Evolutionary conservation across 2,888 invertebrate species (phyloP), one percentile per base, ranked within the genome.

Genomic region (Caenorhabditis drosophilae): DNA sequence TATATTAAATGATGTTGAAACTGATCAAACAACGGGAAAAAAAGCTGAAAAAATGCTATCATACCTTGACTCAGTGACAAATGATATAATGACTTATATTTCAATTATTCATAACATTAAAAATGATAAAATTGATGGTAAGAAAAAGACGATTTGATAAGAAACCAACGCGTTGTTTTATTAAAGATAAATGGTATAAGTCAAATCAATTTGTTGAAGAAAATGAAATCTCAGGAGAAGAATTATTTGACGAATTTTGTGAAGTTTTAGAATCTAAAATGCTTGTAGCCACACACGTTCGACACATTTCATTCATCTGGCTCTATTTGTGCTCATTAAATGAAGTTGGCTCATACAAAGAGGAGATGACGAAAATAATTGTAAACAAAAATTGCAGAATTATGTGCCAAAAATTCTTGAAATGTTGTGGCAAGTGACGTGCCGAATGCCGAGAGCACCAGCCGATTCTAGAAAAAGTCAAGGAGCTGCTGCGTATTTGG

Each of bases 221-320:
- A n/a, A n/a, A n/a, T n/a, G n/a, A n/a, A n/a, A n/a, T n/a, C n/a
- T n/a, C n/a, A n/a, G n/a, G n/a, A n/a, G n/a, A n/a, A n/a, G n/a
- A n/a, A n/a, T n/a, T n/a, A n/a, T 78, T 76, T 56, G 57, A 53
- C 15, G 44, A 42, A 11, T 58, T 79, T 34, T 36, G 64, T 48
- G 44, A 56, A n/a, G 63, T 68, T 7, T 52, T 81, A 15, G 75
- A 74, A 40, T 69, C 68, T n/a, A 67, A 69, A 11, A 64, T 81
- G 57, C 67, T 81, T 26, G 70, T 42, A 34, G 68, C 75, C 1
- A 59, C 61, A 1, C 73, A 76, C 27, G 72, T 76, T 0, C 66
- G 73, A 27, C 70, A 72, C 44, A 61, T 77, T 16, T 73, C 81
- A 0, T 80, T 78, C 48, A 58, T 81, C 46, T 81, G 78, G 78